These are phyloP conservation scores for Rhinoraja longicauda DNA, from an alignment of 2,797 vertebrate genomes.

Conservation along the genomic window DNA sequence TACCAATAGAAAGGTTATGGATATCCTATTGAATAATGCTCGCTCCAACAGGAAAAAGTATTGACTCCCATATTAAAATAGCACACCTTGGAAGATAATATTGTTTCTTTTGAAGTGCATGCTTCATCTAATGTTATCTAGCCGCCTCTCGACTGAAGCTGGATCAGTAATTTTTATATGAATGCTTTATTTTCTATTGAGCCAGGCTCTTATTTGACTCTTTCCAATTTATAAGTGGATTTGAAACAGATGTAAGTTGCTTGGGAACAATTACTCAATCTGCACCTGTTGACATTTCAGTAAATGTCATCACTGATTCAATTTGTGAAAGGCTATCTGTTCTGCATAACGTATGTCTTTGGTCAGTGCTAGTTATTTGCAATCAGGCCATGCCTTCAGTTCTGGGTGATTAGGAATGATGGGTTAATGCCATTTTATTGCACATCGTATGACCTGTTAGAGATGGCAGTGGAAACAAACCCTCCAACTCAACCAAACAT, in stretches of 20 bases:
- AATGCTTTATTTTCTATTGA: slow-evolving; percentile 17
- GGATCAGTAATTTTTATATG: slow-evolving; percentile 11
- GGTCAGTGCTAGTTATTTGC: neutral
- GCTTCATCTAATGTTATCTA: neutral
- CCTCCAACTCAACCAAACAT: neutral
- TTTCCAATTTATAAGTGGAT: slow-evolving; percentile 32
- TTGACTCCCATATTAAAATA: neutral
- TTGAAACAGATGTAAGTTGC: slow-evolving; percentile 31
- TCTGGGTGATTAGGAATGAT: neutral
- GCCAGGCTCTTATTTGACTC: slow-evolving; percentile 19
- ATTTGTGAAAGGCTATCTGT: neutral
- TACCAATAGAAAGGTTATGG: neutral
- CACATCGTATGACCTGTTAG: neutral
- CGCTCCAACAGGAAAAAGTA: neutral
- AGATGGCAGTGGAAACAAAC: neutral
- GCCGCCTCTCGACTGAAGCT: neutral
- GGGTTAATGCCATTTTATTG: neutral
- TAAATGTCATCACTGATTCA: slow-evolving; percentile 18
- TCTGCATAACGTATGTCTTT: neutral
- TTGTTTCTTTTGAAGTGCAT: neutral
- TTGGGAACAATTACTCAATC: slow-evolving; percentile 17
- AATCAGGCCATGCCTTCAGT: neutral
- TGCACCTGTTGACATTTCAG: slow-evolving; percentile 34
- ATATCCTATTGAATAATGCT: neutral
- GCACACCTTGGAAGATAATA: neutral